Conservation (phyloP, 2,113 vertebrate genomes). For the Labeo catla region DNA sequence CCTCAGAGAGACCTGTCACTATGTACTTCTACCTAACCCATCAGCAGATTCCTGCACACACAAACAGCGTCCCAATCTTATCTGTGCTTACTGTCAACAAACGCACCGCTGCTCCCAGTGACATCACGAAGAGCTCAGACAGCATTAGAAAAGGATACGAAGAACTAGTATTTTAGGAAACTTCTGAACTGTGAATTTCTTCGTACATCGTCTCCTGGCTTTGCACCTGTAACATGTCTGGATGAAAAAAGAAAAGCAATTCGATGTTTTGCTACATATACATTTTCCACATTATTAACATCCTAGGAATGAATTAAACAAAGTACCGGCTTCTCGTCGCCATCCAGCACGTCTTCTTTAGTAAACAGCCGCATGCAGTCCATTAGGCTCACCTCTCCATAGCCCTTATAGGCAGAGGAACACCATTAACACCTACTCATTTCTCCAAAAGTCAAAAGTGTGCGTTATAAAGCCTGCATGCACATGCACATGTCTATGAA, state of each 20-base stretch:
- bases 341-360: slow-evolving; percentile 96
- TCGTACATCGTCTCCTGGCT: slow-evolving; percentile 91
- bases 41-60: slow-evolving; percentile 22
- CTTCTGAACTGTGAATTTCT: slow-evolving; percentile 98
- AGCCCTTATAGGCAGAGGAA: slow-evolving; percentile 82
- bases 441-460: slow-evolving; percentile 9
- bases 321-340: slow-evolving; percentile 94
- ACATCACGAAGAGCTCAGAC: neutral
- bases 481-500: slow-evolving; percentile 9
- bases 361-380: slow-evolving; percentile 98
- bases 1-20: slow-evolving; percentile 7
- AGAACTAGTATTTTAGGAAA: slow-evolving; percentile 98
- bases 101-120: neutral
- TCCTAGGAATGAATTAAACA: neutral
- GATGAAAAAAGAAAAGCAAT: slow-evolving; percentile 5
- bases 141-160: slow-evolving; percentile 85
- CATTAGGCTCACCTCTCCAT: slow-evolving; percentile 92
- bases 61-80: neutral
- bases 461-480: neutral
- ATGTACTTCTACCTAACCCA: neutral
- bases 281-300: neutral
- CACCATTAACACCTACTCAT: slow-evolving; percentile 42
- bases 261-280: neutral
- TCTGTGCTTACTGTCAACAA: slow-evolving; percentile 29
- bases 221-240: slow-evolving; percentile 96